Evolutionary conservation across 1,140 invertebrate species (phyloP).

Genomic region (Drosophila sp.): DNA sequence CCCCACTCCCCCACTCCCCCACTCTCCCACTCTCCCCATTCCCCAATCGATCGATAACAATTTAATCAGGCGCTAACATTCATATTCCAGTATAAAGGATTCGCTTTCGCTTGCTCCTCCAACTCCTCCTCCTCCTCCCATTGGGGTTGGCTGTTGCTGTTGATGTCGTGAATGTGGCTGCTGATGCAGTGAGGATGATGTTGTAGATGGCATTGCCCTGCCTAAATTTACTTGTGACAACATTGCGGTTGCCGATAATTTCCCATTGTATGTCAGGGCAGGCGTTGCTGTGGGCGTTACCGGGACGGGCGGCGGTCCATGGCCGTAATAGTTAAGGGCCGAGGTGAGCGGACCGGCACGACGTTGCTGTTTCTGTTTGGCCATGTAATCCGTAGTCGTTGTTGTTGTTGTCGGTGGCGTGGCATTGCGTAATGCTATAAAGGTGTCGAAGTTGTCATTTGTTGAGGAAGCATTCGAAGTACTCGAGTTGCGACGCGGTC

Average conservation of each 20-base stretch:
- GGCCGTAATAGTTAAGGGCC: constrained; percentile 73
- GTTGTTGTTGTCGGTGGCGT: constrained; percentile 23
- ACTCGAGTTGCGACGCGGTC: constrained; percentile 69
- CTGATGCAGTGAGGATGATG: constrained; percentile 35
- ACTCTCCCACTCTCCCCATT: background rate
- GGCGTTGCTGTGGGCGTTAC: constrained; percentile 34
- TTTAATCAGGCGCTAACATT: constrained; percentile 73
- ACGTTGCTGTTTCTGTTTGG: constrained; percentile 57
- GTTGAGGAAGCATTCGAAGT: constrained; percentile 78
- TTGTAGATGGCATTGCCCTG: constrained; percentile 34
- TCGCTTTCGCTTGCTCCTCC: constrained; percentile 38
- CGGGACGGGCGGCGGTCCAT: constrained; percentile 36
- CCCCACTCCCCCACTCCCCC: background rate
- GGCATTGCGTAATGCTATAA: constrained; percentile 71
- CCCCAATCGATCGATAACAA: constrained; percentile 49
- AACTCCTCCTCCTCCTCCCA: constrained; percentile 12
- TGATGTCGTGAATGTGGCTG: constrained; percentile 19
- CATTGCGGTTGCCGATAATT: constrained; percentile 77
- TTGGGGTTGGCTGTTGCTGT: constrained; percentile 22
- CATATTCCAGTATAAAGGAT: constrained; percentile 77
- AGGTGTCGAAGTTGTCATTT: constrained; percentile 78
- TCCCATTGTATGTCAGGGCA: constrained; percentile 67
- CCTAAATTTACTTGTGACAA: constrained; percentile 76
- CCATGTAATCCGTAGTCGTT: constrained; percentile 31
- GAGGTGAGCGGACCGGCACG: constrained; percentile 57